These are phyloP conservation scores for Oriolus oriolus DNA, from an alignment of 2,113 vertebrate genomes.

Conservation along the genomic window DNA sequence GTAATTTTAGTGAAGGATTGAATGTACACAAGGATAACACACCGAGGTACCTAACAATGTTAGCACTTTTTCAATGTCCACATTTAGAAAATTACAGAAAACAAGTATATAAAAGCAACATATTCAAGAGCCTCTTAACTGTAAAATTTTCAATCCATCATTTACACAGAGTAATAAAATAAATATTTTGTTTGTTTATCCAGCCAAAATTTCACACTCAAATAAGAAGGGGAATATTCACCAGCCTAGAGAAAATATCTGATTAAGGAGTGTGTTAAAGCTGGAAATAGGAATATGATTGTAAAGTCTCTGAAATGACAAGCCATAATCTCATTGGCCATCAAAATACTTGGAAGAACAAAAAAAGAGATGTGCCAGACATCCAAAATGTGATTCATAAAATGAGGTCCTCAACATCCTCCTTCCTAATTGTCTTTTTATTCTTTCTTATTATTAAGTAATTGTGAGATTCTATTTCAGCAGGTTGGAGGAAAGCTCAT, in stretches of 20 bases:
- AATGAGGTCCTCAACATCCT: not conserved
- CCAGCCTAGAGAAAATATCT: not conserved
- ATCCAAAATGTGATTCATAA: not conserved
- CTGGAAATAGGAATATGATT: not conserved
- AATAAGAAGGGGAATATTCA: not conserved
- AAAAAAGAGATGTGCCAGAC: not conserved
- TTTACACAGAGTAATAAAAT: not conserved
- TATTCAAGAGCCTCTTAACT: not conserved
- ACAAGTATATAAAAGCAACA: not conserved
- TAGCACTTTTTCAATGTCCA: slow-evolving; percentile 25
- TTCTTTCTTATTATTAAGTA: not conserved
- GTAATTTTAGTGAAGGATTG: slow-evolving; percentile 1
- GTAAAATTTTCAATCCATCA: not conserved
- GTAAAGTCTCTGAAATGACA: not conserved
- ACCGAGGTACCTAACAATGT: not conserved
- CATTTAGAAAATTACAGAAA: not conserved
- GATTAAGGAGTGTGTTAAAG: not conserved
- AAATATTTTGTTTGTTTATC: not conserved
- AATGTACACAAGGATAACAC: slow-evolving; percentile 5
- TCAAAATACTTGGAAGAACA: not conserved
- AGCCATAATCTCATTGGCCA: not conserved
- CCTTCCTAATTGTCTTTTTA: not conserved
- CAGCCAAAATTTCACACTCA: not conserved
- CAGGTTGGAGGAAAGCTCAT: not conserved
- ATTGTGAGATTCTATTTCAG: not conserved